Evolutionary conservation across 2,888 invertebrate species (phyloP).

Genomic region (Rotaria sp.): DNA sequence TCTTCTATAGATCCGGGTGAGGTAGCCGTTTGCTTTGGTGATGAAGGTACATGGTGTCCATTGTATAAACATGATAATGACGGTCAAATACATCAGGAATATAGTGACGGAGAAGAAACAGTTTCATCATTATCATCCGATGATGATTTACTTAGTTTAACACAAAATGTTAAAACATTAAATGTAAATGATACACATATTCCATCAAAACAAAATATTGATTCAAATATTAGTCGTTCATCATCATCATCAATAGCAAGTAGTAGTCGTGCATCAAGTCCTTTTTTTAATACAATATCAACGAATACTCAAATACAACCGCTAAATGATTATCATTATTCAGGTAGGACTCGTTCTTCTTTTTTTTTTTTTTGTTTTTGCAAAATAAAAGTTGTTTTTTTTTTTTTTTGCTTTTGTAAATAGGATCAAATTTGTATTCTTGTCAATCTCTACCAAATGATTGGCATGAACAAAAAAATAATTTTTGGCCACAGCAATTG

Average conservation of each 20-base stretch:
- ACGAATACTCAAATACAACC: not conserved
- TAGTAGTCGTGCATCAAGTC: constrained; percentile 1
- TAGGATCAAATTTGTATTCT: not conserved
- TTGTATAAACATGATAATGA: constrained; percentile 6
- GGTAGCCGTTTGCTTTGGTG: constrained; percentile 20
- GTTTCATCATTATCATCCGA: not conserved
- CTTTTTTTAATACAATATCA: not conserved
- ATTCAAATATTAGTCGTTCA: not conserved
- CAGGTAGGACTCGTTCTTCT: not conserved
- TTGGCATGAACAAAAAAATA: too few species aligned
- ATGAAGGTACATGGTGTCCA: constrained; percentile 27
- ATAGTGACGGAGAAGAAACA: not conserved
- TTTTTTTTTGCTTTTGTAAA: not conserved
- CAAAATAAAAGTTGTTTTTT: too few species aligned
- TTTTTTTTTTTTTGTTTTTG: too few species aligned
- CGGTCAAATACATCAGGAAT: not conserved
- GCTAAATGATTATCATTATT: not conserved
- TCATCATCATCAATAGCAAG: not conserved
- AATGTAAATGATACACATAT: not conserved
- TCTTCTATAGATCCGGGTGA: not conserved
- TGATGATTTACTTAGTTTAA: not conserved
- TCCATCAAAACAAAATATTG: not conserved
- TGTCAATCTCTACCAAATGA: too few species aligned
- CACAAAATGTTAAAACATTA: not conserved
- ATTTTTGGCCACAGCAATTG: too few species aligned